Evolutionary conservation across 2,113 vertebrate species (phyloP).

Genomic region (Solea senegalensis): DNA sequence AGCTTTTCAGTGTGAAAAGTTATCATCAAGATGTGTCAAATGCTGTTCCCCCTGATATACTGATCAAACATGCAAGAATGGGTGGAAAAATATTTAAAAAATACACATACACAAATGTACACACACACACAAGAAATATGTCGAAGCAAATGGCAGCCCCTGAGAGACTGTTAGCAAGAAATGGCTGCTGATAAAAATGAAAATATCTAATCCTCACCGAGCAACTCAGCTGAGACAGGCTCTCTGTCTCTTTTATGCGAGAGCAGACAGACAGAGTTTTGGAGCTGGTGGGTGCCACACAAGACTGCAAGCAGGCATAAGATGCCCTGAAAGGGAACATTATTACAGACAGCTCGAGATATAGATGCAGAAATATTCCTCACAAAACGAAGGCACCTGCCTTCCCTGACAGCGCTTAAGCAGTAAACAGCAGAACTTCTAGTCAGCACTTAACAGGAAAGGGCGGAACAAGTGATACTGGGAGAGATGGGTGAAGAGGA

Average conservation of each 20-base stretch:
- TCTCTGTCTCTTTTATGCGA: slow-evolving; percentile 43
- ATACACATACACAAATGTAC: slow-evolving; percentile 3
- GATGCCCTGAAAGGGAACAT: slow-evolving; percentile 27
- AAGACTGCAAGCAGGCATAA: slow-evolving; percentile 15
- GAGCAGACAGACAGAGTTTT: slow-evolving; percentile 25
- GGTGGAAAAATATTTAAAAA: slow-evolving; percentile 28
- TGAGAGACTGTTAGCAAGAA: slow-evolving; percentile 62
- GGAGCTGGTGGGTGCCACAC: slow-evolving; percentile 27
- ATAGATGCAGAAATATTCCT: slow-evolving; percentile 32
- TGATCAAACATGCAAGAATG: slow-evolving; percentile 19
- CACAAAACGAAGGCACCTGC: slow-evolving; percentile 1
- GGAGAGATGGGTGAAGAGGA: not conserved
- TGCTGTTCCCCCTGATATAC: slow-evolving; percentile 22
- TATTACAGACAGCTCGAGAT: slow-evolving; percentile 25
- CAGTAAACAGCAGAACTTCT: slow-evolving; percentile 17
- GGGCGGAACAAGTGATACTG: not conserved
- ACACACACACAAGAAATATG: slow-evolving; percentile 10
- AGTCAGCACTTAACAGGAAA: slow-evolving; percentile 27
- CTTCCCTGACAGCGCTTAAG: slow-evolving; percentile 26
- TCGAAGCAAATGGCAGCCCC: slow-evolving; percentile 53
- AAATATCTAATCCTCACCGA: slow-evolving; percentile 61
- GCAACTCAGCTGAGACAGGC: slow-evolving; percentile 50
- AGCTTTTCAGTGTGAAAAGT: slow-evolving; percentile 33
- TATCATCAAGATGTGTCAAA: slow-evolving; percentile 29
- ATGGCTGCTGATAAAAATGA: slow-evolving; percentile 66